Evolutionary conservation across 1,140 invertebrate genomes (phyloP), one percentile per base, ranked within the genome.

Genomic region (Drosophila elegans): DNA sequence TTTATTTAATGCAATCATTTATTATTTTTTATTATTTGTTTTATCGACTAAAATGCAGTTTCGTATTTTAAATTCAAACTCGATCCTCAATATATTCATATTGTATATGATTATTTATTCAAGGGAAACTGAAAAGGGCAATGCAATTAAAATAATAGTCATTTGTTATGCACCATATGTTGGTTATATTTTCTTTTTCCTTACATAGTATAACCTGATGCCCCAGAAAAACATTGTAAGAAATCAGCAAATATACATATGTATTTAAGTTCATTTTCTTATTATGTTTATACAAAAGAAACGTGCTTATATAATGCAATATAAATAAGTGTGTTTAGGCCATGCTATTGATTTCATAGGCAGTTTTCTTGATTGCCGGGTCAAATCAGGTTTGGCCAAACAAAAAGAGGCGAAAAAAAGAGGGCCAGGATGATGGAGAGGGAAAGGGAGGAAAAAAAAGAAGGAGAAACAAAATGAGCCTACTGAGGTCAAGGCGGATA

Each of bases 341-440:
- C 66, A 62, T 51, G 39, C 36, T 67, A 76, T 76, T 76, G 73
- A 76, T 76, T 76, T 76, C 76, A 53, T 75, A 76, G 66, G 39
- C 68, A 49, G 66, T 49, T 69, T 71, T 56, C 42, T 56, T 57
- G 49, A 66, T 64, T 62, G 67, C 73, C 71, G 60, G 80, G 64
- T 80, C 78, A 72, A 75, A 75, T 57, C 54, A 67, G 77, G 59
- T 44, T 54, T 74, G 42, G 7, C 48, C 71, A n/a, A 45, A 67
- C 27, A 25, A 39, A 42, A 39, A 56, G 27, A 54, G 21, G 39
- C 25, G 36, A 11, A 9, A 34, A 57, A 32, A 34, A 56, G 29
- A 36, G 36, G 21, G 5, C 21, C 66, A 36, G 34, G 21, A n/a
- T 36, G 16, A 13, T 6, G 45, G 21, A 21, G 16, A 1, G 29